phyloP scores from a whole-genome alignment of 1,140 invertebrate species.

The Agrypnia vestita region DNA sequence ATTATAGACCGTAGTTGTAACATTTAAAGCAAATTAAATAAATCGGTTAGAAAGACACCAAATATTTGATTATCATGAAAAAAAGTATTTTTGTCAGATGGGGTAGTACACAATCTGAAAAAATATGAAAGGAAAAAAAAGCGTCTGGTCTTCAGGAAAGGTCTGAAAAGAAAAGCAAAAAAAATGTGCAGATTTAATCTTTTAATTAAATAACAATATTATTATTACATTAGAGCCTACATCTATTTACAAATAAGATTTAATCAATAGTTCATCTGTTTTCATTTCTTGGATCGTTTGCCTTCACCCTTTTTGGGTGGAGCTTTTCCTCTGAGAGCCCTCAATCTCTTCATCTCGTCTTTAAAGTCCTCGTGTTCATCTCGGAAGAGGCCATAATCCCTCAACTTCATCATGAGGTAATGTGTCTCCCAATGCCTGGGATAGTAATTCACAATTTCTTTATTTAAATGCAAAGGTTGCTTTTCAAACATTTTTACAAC shows the following conservation, averaged over 20 bases:
- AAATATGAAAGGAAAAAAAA: too few relatives aligned
- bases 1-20: too few relatives aligned
- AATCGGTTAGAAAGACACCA: too few relatives aligned
- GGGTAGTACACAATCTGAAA: too few relatives aligned
- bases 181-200: too few relatives aligned
- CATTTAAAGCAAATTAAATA: too few relatives aligned
- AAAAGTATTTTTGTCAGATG: too few relatives aligned
- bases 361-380: constrained; percentile 95
- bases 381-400: constrained; percentile 86
- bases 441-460: constrained; percentile 88
- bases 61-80: too few relatives aligned
- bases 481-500: constrained; percentile 86
- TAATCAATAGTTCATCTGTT: neutral
- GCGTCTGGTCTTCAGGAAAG: too few relatives aligned
- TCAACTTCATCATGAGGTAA: constrained; percentile 79
- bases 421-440: constrained; percentile 86
- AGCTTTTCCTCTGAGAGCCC: constrained; percentile 85
- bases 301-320: constrained; percentile 71
- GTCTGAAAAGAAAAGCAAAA: too few relatives aligned
- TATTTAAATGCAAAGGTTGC: constrained; percentile 82
- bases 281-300: constrained; percentile 24
- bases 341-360: constrained; percentile 88
- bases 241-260: constrained; percentile 19
- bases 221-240: neutral
- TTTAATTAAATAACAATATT: neutral